These are phyloP conservation scores for Tiliacea aurago DNA, from an alignment of 2,888 invertebrate species.

Conservation along the genomic window DNA sequence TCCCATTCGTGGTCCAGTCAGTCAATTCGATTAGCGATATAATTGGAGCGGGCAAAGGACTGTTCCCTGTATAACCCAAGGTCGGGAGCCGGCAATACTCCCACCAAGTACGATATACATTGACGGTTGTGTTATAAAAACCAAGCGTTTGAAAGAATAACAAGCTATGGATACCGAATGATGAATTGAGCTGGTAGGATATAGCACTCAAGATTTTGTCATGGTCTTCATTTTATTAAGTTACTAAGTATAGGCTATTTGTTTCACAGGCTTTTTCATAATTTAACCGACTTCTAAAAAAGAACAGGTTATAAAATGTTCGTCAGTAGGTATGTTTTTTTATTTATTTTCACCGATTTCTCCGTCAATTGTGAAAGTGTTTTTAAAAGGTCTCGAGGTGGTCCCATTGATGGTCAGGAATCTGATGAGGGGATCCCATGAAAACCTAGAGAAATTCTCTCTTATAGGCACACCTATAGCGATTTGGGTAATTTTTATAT, in stretches of 20 bases:
- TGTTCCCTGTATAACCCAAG: constrained; percentile 77
- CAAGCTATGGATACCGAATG: constrained; percentile 24
- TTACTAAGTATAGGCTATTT: neutral
- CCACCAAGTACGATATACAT: constrained; percentile 12
- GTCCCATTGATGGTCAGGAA: too few species aligned
- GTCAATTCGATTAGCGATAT: constrained; percentile 88
- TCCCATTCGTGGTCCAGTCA: constrained; percentile 83
- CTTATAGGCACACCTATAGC: too few species aligned
- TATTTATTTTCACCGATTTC: too few species aligned
- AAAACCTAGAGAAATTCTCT: too few species aligned
- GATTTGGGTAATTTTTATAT: too few species aligned
- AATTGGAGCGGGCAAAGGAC: constrained; percentile 85
- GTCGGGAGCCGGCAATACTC: constrained; percentile 59
- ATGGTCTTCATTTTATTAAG: constrained; percentile 46
- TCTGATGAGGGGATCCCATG: too few species aligned
- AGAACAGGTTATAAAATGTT: too few species aligned
- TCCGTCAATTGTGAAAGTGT: too few species aligned
- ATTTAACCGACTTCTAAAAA: too few species aligned
- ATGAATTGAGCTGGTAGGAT: constrained; percentile 10
- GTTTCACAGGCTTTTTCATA: neutral
- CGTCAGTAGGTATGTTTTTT: too few species aligned
- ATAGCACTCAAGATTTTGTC: constrained; percentile 40
- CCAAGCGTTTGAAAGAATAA: neutral
- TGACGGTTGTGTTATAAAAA: neutral
- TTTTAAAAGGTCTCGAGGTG: too few species aligned